Conservation (phyloP, 2,888 invertebrate genomes). For the Macrophya alboannulata region DNA sequence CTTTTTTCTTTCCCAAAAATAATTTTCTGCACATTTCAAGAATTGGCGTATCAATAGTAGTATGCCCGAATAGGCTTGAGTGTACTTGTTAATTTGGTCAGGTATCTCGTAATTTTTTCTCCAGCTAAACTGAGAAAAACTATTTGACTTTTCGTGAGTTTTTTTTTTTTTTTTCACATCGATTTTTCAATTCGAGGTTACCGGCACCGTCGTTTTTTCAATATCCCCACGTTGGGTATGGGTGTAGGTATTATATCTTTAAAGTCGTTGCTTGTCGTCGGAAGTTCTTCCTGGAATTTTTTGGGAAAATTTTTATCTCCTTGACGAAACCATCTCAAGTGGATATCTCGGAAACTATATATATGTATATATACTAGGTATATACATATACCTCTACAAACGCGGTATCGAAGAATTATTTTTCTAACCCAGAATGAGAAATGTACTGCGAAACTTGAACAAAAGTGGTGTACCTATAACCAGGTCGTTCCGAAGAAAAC, state of each 20-base stretch:
- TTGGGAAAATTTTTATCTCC: constrained; percentile 43
- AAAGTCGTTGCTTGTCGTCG: constrained; percentile 25
- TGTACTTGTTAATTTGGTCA: neutral
- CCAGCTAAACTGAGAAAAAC: neutral
- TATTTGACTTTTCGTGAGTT: neutral
- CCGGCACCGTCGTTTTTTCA: neutral
- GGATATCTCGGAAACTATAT: neutral
- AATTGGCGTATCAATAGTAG: neutral
- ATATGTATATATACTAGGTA: neutral
- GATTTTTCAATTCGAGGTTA: neutral
- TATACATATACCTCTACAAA: neutral
- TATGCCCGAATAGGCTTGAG: neutral
- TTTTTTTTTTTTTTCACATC: neutral
- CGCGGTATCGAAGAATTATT: constrained; percentile 27
- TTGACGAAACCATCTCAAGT: constrained; percentile 38
- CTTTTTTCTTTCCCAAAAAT: neutral
- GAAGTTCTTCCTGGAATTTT: constrained; percentile 29
- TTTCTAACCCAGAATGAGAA: constrained; percentile 9
- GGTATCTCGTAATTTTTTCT: neutral
- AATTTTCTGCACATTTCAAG: neutral
- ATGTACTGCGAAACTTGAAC: constrained; percentile 7
- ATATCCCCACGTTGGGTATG: neutral
- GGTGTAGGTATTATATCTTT: neutral
- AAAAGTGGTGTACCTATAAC: neutral
- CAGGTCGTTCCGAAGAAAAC: neutral